Conservation (phyloP, 2,797 vertebrate genomes). For the Acrossocheilus wenchowensis region DNA sequence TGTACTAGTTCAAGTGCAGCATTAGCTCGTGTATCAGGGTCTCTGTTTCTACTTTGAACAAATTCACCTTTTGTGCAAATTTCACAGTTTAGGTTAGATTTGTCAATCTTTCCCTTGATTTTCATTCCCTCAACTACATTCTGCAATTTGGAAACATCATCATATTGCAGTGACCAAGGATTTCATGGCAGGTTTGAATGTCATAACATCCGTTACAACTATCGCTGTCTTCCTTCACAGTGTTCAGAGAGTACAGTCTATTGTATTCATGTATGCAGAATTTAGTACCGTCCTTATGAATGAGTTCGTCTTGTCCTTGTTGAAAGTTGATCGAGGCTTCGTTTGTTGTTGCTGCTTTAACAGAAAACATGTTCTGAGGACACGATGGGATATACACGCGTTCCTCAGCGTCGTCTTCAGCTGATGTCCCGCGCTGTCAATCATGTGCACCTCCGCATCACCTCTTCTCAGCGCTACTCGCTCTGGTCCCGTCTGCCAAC, state of each 20-base stretch:
- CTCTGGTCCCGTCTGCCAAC: conserved; percentile 23
- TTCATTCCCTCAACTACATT: conserved; percentile 2
- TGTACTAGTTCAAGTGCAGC: not conserved
- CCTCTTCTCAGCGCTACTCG: not conserved
- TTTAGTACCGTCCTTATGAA: not conserved
- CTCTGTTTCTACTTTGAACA: not conserved
- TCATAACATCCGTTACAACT: no score
- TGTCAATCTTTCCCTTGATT: not conserved
- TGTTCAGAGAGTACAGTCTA: not conserved
- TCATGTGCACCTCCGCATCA: not conserved
- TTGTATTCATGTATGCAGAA: not conserved
- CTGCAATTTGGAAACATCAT: conserved; percentile 4
- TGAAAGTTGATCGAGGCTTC: not conserved
- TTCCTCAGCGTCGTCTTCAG: not conserved
- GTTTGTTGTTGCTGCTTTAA: not conserved
- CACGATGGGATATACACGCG: not conserved
- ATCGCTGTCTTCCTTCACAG: not conserved
- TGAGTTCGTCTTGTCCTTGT: not conserved
- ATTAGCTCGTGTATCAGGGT: not conserved
- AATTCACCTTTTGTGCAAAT: not conserved
- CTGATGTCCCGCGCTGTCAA: not conserved
- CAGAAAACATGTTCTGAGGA: not conserved
- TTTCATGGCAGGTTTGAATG: not conserved
- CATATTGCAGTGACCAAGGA: conserved; percentile 5
- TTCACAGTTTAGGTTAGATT: conserved; percentile 1